phyloP scores from a whole-genome alignment of 2,888 invertebrate species.

The Aporophyla lueneburgensis region DNA sequence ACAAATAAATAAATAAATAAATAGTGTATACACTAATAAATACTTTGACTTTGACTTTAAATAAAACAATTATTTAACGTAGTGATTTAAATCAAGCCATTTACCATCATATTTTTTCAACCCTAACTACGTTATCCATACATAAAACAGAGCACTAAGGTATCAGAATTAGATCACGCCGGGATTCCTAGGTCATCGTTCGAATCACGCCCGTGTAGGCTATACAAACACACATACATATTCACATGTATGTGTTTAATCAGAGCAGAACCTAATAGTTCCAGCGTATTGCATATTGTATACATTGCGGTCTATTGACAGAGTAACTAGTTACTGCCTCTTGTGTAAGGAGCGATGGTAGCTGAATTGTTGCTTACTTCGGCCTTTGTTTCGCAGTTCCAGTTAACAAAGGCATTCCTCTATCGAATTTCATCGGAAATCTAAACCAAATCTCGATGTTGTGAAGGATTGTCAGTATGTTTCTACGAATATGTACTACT shows the following conservation, averaged over 20 bases:
- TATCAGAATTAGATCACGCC: conserved; percentile 54
- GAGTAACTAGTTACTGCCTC: conserved; percentile 32
- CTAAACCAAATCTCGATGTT: not conserved
- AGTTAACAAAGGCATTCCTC: conserved; percentile 15
- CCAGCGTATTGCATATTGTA: conserved; percentile 10
- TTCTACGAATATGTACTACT: not conserved
- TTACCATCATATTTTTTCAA: not conserved
- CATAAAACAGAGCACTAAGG: conserved; percentile 29
- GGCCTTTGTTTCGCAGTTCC: conserved; percentile 22
- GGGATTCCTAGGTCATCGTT: conserved; percentile 54
- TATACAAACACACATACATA: conserved; percentile 28
- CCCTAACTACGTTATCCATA: conserved; percentile 1
- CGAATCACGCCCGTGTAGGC: conserved; percentile 36
- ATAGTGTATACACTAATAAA: too few species aligned
- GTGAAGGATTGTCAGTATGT: not conserved
- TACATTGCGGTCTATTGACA: conserved; percentile 40
- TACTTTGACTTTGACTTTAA: not conserved
- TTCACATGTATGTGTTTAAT: conserved; percentile 44
- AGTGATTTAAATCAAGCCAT: not conserved
- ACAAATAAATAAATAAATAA: too few species aligned
- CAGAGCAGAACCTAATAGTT: conserved; percentile 32
- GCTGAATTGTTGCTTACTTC: conserved; percentile 25
- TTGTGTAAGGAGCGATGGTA: conserved; percentile 13
- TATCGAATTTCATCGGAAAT: not conserved
- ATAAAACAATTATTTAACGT: not conserved